Evolutionary conservation across 2,113 vertebrate species (phyloP).

Genomic region (Felis chaus): DNA sequence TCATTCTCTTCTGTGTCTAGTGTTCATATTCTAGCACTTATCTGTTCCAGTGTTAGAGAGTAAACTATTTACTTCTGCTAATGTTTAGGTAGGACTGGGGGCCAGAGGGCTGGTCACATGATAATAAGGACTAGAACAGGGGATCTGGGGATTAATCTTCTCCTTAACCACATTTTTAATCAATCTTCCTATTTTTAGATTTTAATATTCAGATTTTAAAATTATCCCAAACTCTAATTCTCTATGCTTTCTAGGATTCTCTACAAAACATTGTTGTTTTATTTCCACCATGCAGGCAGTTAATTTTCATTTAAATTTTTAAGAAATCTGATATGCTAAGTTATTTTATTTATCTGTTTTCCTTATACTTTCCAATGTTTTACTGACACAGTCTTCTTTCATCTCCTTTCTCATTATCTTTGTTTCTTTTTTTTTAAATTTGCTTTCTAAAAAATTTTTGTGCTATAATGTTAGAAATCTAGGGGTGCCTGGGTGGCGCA

Average conservation of each 20-base stretch:
- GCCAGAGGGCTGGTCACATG: not conserved
- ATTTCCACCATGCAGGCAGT: not conserved
- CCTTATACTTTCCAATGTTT: not conserved
- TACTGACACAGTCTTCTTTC: not conserved
- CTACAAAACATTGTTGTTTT: not conserved
- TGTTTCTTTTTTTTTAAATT: not conserved
- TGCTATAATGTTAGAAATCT: not conserved
- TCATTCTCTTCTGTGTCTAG: not conserved
- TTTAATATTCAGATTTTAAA: not conserved
- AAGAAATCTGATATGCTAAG: not conserved
- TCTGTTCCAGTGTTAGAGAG: not conserved
- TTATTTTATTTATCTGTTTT: not conserved
- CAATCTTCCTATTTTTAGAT: not conserved
- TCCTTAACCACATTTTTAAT: not conserved
- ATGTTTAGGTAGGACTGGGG: not conserved
- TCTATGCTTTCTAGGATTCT: not conserved
- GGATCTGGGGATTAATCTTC: not conserved
- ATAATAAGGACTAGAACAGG: not conserved
- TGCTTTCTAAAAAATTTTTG: not conserved
- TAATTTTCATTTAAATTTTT: not conserved
- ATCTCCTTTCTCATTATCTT: not conserved
- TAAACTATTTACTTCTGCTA: not conserved
- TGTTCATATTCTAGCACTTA: not conserved
- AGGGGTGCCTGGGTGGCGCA: no score
- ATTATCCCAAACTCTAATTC: not conserved